Evolutionary conservation across 2,797 vertebrate species (phyloP).

Genomic region (Sparidentex hasta): DNA sequence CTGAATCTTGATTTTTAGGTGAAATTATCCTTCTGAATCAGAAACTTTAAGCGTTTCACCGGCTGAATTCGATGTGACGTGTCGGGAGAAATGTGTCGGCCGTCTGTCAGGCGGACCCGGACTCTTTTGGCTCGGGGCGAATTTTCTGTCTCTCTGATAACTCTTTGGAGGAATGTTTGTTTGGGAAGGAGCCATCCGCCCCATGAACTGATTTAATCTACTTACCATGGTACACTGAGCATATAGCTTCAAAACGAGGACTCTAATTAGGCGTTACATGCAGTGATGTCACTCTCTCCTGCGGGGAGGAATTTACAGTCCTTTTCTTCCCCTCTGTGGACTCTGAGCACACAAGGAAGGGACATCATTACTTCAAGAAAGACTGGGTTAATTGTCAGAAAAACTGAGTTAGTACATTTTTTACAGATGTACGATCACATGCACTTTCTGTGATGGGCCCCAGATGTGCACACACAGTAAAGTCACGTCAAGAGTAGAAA

Average conservation of each 20-base stretch:
- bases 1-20: too few species aligned
- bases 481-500: neutral
- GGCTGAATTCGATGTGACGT: conserved; percentile 25
- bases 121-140: conserved; percentile 48
- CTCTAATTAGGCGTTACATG: conserved; percentile 61
- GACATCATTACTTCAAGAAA: conserved; percentile 1
- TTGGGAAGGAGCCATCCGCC: conserved; percentile 61
- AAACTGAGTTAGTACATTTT: conserved; percentile 1
- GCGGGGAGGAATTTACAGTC: conserved; percentile 49
- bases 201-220: conserved; percentile 69
- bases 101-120: conserved; percentile 26
- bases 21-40: too few species aligned
- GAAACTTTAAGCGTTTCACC: neutral
- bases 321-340: conserved; percentile 5
- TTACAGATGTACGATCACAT: conserved; percentile 6
- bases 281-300: conserved; percentile 67
- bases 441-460: neutral
- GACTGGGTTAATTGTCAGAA: neutral
- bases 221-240: conserved; percentile 71
- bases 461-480: neutral
- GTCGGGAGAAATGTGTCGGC: conserved; percentile 39
- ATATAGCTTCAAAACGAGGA: conserved; percentile 65
- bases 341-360: conserved; percentile 11
- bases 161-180: conserved; percentile 70
- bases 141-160: conserved; percentile 53